Percentiles rank a stretch among this genome's conserved stretches.
Evolutionary conservation across 1,140 invertebrate species (phyloP).

Genomic region (Drosophila obscura): DNA sequence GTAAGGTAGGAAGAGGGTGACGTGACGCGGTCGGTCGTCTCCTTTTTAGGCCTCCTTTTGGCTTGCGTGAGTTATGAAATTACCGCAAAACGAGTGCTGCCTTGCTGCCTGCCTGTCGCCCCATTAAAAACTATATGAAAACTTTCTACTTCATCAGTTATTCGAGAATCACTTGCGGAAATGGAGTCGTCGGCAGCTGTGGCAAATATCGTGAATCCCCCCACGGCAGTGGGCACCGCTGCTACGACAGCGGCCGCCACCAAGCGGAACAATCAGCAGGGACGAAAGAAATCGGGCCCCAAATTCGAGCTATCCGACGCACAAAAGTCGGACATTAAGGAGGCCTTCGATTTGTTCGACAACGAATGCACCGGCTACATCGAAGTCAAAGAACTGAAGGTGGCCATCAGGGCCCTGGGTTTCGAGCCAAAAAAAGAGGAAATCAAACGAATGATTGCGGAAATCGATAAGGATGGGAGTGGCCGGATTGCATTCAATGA

Average conservation of each 20-base stretch:
- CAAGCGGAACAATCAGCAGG: slow-evolving; percentile 60
- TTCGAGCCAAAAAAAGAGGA: slow-evolving; percentile 99
- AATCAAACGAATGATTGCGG: slow-evolving; percentile 96
- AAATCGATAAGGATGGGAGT: slow-evolving; percentile 94
- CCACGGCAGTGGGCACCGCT: slow-evolving; percentile 2
- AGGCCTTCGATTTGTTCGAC: slow-evolving; percentile 98
- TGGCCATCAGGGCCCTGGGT: slow-evolving; percentile 95
- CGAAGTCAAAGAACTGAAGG: slow-evolving; percentile 96
- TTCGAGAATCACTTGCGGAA: slow-evolving; percentile 29
- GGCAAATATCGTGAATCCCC: slow-evolving; percentile 8
- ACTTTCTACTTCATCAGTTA: slow-evolving; percentile 6
- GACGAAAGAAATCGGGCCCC: slow-evolving; percentile 87
- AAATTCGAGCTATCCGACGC: slow-evolving; percentile 94
- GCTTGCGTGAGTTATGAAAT: slow-evolving; percentile 69
- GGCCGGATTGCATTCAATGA: slow-evolving; percentile 95
- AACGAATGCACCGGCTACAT: slow-evolving; percentile 93
- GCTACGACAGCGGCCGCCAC: slow-evolving; percentile 17
- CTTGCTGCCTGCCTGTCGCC: too few relatives aligned
- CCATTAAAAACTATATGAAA: slow-evolving; percentile 18
- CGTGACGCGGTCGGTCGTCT: slow-evolving; percentile 42
- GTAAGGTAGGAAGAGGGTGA: neutral
- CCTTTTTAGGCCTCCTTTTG: slow-evolving; percentile 30
- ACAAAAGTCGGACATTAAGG: slow-evolving; percentile 96
- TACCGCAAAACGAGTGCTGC: slow-evolving; percentile 10
- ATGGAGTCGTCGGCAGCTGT: slow-evolving; percentile 61